Percentiles rank a stretch among this genome's conserved stretches.
These are phyloP conservation scores for Hybos culiciformis DNA, from an alignment of 2,888 invertebrate genomes.

Conservation along the genomic window DNA sequence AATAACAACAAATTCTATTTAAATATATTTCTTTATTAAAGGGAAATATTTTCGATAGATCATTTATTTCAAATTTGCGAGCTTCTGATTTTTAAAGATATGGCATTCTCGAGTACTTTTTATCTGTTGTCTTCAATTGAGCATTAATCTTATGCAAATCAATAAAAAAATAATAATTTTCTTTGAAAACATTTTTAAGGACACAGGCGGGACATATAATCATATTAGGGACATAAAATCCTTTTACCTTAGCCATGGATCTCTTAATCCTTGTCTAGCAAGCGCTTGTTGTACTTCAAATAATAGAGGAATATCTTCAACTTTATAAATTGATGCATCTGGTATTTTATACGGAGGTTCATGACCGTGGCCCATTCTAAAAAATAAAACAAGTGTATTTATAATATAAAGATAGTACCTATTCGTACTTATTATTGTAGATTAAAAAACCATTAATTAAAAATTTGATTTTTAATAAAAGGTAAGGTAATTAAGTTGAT, in stretches of 20 bases:
- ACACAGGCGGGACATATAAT: not conserved
- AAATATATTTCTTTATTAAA: too few relatives aligned
- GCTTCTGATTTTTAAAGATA: too few relatives aligned
- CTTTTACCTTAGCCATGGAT: conserved; percentile 83
- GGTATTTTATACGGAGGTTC: conserved; percentile 52
- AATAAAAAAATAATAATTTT: not conserved
- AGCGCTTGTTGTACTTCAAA: conserved; percentile 49
- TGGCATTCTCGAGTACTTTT: too few relatives aligned
- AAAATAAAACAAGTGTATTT: too few relatives aligned
- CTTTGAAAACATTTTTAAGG: not conserved
- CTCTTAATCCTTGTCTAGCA: conserved; percentile 56
- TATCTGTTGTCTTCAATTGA: not conserved
- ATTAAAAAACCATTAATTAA: too few relatives aligned
- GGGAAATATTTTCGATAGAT: too few relatives aligned
- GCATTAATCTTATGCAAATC: not conserved
- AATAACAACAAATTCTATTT: too few relatives aligned
- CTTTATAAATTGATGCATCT: conserved; percentile 55
- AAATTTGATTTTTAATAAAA: too few relatives aligned
- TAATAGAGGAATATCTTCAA: conserved; percentile 53
- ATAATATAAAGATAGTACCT: too few relatives aligned
- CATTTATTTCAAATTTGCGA: too few relatives aligned
- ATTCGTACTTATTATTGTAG: too few relatives aligned
- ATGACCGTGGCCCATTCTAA: conserved; percentile 40
- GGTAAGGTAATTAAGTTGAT: too few relatives aligned
- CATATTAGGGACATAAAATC: not conserved